Percentiles rank a stretch among this genome's conserved stretches.
Evolutionary conservation across 2,888 invertebrate species (phyloP).

Genomic region (Drosophila eohydei): DNA sequence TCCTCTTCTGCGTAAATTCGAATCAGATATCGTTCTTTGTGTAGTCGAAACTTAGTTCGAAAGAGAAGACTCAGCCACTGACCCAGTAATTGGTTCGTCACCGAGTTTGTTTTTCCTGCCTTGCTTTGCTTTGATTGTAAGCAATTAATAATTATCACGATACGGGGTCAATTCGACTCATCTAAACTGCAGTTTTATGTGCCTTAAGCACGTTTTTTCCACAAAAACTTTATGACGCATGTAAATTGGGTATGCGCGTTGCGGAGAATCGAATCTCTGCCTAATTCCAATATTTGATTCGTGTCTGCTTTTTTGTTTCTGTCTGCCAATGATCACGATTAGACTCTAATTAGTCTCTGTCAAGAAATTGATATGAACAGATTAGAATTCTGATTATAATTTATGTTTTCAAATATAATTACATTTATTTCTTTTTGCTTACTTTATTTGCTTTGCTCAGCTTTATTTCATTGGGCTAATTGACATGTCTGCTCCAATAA

Average conservation of each 20-base stretch:
- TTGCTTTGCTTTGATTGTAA: not conserved
- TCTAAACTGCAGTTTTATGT: conserved; percentile 25
- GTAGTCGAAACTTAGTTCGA: conserved; percentile 5
- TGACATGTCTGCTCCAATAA: not conserved
- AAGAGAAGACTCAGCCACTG: conserved; percentile 22
- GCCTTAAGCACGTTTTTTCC: conserved; percentile 54
- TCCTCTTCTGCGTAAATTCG: not conserved
- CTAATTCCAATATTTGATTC: conserved; percentile 28
- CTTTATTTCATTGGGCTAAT: not conserved
- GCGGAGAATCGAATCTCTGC: conserved; percentile 51
- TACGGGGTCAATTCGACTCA: conserved; percentile 14
- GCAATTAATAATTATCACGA: conserved; percentile 32
- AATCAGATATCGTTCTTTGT: not conserved
- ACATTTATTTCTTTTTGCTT: not conserved
- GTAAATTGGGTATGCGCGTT: conserved; percentile 30
- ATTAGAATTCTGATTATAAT: not conserved
- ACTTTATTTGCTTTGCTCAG: not conserved
- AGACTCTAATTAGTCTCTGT: conserved; percentile 1
- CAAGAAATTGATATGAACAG: conserved; percentile 1
- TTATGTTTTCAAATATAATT: not conserved
- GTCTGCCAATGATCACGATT: conserved; percentile 9
- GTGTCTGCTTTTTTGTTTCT: conserved; percentile 5
- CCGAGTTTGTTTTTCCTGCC: conserved; percentile 16
- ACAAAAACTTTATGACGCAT: conserved; percentile 34
- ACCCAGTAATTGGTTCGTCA: conserved; percentile 1